These are phyloP conservation scores for Drosophila limbata DNA, from an alignment of 2,888 invertebrate species.

Conservation along the genomic window DNA sequence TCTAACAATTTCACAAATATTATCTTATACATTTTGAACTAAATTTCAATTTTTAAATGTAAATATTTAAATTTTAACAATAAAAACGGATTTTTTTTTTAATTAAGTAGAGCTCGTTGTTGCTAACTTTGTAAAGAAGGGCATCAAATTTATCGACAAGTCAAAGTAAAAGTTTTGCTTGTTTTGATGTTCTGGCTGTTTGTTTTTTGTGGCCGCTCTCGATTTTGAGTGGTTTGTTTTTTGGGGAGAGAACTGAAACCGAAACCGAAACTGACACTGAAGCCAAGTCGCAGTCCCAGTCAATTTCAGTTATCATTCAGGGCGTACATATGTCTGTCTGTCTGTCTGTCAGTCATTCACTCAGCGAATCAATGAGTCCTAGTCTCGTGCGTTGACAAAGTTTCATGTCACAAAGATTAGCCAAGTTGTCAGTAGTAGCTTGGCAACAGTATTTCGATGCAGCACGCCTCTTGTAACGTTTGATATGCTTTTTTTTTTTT, in stretches of 20 bases:
- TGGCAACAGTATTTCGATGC: slow-evolving; percentile 33
- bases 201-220: slow-evolving; percentile 5
- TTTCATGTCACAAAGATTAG: slow-evolving; percentile 66
- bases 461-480: slow-evolving; percentile 32
- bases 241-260: slow-evolving; percentile 6
- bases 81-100: not conserved
- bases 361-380: slow-evolving; percentile 26
- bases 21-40: too few relatives aligned
- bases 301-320: slow-evolving; percentile 54
- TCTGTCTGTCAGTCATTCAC: slow-evolving; percentile 7
- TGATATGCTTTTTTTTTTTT: slow-evolving; percentile 12
- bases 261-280: slow-evolving; percentile 39
- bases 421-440: slow-evolving; percentile 56
- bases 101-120: not conserved
- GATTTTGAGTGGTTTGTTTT: slow-evolving; percentile 1
- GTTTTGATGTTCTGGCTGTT: not conserved
- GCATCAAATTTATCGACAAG: not conserved
- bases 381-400: slow-evolving; percentile 42
- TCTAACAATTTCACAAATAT: too few relatives aligned
- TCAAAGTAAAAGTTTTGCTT: not conserved
- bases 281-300: slow-evolving; percentile 37
- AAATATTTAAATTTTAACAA: not conserved
- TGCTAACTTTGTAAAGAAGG: not conserved
- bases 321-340: slow-evolving; percentile 21
- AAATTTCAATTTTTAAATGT: too few relatives aligned